Evolutionary conservation across 2,888 invertebrate genomes (phyloP).

Genomic region (Drosophila prolongata): DNA sequence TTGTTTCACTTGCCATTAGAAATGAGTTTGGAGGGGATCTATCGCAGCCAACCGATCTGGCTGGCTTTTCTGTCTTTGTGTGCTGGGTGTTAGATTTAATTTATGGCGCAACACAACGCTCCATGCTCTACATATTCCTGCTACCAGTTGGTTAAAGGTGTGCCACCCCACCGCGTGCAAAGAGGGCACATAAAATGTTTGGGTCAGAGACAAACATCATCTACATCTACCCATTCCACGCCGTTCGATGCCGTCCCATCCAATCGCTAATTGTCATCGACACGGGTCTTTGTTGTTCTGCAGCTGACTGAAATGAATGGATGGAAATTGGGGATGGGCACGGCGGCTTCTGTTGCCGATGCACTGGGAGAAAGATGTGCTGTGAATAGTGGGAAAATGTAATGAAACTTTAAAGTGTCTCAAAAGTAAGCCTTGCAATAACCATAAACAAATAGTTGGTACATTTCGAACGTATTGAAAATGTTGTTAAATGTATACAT

Average conservation of each 20-base stretch:
- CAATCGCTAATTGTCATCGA: slow-evolving; percentile 80
- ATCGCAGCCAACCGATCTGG: slow-evolving; percentile 68
- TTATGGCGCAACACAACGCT: slow-evolving; percentile 72
- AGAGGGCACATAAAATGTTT: slow-evolving; percentile 24
- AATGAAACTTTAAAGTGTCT: too few species aligned
- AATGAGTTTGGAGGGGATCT: slow-evolving; percentile 53
- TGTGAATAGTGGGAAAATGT: too few species aligned
- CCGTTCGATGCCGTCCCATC: slow-evolving; percentile 41
- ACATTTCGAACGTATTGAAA: too few species aligned
- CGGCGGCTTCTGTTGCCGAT: slow-evolving; percentile 15
- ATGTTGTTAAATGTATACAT: too few species aligned
- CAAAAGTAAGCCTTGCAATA: too few species aligned
- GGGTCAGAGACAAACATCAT: slow-evolving; percentile 39
- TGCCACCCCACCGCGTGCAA: slow-evolving; percentile 17
- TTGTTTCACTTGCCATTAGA: slow-evolving; percentile 74
- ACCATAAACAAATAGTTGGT: too few species aligned
- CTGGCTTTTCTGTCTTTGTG: slow-evolving; percentile 21
- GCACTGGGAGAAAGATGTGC: slow-evolving; percentile 14
- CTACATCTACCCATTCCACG: slow-evolving; percentile 8
- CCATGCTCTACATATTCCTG: slow-evolving; percentile 78
- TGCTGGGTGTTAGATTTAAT: slow-evolving; percentile 76
- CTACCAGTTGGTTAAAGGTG: slow-evolving; percentile 51
- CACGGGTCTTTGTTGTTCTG: slow-evolving; percentile 68
- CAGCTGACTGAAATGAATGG: slow-evolving; percentile 56
- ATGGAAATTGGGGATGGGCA: slow-evolving; percentile 63